These are phyloP conservation scores for Pogonocichla stellata DNA, from an alignment of 2,113 vertebrate species.

Conservation along the genomic window DNA sequence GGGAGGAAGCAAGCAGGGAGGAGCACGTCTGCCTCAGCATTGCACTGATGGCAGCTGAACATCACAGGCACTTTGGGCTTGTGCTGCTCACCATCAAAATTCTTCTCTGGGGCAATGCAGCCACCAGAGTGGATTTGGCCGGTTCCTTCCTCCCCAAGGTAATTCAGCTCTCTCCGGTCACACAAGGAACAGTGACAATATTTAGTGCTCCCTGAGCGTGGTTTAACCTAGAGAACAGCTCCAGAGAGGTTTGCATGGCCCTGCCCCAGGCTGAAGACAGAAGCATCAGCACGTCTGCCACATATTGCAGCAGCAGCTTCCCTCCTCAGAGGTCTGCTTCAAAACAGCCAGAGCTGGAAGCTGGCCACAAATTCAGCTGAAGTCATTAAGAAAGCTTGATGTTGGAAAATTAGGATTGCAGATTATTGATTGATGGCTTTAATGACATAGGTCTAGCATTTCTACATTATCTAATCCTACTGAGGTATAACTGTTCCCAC, in stretches of 20 bases:
- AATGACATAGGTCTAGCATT: background rate
- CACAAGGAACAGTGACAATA: background rate
- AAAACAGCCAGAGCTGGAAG: background rate
- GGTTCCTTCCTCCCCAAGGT: background rate
- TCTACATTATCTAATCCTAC: background rate
- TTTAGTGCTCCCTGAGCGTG: background rate
- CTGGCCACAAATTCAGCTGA: background rate
- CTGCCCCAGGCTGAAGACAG: background rate
- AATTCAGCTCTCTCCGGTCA: background rate
- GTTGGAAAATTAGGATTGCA: background rate
- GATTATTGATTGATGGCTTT: background rate
- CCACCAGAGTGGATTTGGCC: background rate
- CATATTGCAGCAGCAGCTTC: background rate
- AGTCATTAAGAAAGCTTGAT: background rate
- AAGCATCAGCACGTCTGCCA: background rate
- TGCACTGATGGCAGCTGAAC: background rate
- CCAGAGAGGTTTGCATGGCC: background rate
- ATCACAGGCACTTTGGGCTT: background rate
- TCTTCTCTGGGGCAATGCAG: background rate
- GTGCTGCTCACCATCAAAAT: conserved; percentile 13
- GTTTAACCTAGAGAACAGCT: background rate
- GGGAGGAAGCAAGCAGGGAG: background rate
- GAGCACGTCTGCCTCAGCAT: conserved; percentile 8
- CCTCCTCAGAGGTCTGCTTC: background rate
- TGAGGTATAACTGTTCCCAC: background rate